Evolutionary conservation across 2,888 invertebrate species (phyloP).

Genomic region (Lissonota sp.): DNA sequence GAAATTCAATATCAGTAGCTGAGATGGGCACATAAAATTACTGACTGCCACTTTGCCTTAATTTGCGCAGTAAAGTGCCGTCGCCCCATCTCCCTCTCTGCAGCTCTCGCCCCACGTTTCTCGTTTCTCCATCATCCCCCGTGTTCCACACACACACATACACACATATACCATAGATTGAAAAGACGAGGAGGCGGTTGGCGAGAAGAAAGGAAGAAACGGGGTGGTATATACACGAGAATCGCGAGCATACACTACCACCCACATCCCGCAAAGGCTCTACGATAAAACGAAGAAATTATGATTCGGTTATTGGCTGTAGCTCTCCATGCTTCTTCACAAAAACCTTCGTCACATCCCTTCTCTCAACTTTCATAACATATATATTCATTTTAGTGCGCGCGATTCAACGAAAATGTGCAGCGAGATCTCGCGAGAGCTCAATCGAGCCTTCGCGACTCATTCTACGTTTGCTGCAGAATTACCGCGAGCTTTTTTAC

Average conservation of each 20-base stretch:
- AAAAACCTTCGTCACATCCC: too few relatives aligned
- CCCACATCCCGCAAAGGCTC: constrained; percentile 41
- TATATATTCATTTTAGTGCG: constrained; percentile 70
- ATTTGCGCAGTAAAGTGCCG: constrained; percentile 82
- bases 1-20: constrained; percentile 84
- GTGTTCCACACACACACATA: constrained; percentile 16
- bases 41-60: constrained; percentile 83
- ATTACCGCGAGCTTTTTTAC: too few relatives aligned
- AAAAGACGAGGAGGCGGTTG: constrained; percentile 6
- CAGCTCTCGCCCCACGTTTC: constrained; percentile 38
- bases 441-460: background rate
- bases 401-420: constrained; percentile 75
- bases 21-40: constrained; percentile 83
- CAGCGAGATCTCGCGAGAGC: constrained; percentile 58
- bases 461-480: too few relatives aligned
- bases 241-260: constrained; percentile 40
- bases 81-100: constrained; percentile 51
- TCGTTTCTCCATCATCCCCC: constrained; percentile 50
- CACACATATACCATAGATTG: constrained; percentile 10
- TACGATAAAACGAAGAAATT: constrained; percentile 62
- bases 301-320: constrained; percentile 61
- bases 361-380: too few relatives aligned
- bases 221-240: constrained; percentile 25
- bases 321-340: constrained; percentile 22
- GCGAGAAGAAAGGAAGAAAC: constrained; percentile 29